Conservation (phyloP, 2,888 invertebrate genomes). For the Teinopalpus imperialis region DNA sequence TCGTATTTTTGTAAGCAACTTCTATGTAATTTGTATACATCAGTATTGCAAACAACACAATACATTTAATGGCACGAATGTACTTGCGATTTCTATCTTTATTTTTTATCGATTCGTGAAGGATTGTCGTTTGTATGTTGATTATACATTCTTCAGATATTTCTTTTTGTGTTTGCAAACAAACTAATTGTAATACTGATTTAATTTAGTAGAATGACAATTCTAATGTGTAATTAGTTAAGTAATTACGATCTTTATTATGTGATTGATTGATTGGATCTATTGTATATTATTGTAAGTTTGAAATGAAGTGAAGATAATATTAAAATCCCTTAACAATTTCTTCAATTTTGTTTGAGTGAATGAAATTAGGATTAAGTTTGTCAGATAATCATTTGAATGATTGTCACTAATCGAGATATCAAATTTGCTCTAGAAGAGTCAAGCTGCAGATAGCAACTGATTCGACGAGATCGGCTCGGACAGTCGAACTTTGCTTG, state of each 20-base stretch:
- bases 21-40: slow-evolving; percentile 3
- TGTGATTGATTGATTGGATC: not conserved
- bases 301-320: no score
- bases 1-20: no score
- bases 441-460: no score
- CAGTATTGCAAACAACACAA: slow-evolving; percentile 9
- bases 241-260: not conserved
- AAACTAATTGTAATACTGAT: slow-evolving; percentile 10
- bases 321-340: no score
- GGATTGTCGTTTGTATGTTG: slow-evolving; percentile 39
- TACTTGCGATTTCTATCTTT: slow-evolving; percentile 4
- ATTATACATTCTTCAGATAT: slow-evolving; percentile 45
- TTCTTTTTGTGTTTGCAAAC: slow-evolving; percentile 39
- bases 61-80: slow-evolving; percentile 9
- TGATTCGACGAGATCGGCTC: no score
- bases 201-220: slow-evolving; percentile 4
- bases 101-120: slow-evolving; percentile 26
- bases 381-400: no score
- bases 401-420: no score
- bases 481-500: no score
- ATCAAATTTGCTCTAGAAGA: no score
- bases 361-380: no score
- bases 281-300: not conserved
- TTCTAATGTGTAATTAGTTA: slow-evolving; percentile 8
- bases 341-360: no score